Evolutionary conservation across 1,140 invertebrate species (phyloP), one percentile per base, ranked within the genome.

Genomic region (Sweltsa coloradensis): DNA sequence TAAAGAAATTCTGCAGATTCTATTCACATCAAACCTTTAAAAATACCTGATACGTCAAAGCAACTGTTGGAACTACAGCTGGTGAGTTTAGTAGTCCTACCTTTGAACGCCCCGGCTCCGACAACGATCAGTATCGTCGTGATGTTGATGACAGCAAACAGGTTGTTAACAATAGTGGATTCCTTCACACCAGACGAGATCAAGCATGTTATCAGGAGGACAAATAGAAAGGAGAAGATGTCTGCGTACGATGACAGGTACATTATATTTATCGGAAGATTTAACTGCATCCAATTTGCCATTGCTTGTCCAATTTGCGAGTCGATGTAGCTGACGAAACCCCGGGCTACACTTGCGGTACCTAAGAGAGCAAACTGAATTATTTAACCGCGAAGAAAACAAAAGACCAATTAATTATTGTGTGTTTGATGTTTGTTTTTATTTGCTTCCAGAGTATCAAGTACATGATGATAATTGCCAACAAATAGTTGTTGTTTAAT

Each of bases 311-410:
- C 74, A 37, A 81, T 70, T 1, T 96, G 62, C 9, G 81, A 77
- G 60, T 97, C 90, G 13, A 97, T 76, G 56, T 95, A 94, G 41
- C 81, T 83, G 58, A 87, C 89, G 58, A 92, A 78, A 18, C 89
- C 92, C 58, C 88, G 77, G 2, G 90, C 91, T n/a, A 95, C 88
- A 53, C 88, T 89, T 4, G 92, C 90, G 0, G 85, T 84, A 51
- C 81, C 83, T 85, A 52, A 3, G 59, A 58, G 45, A 45, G 23
- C 22, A n/a, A n/a, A n/a, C n/a, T n/a, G n/a, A n/a, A n/a, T n/a
- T n/a, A n/a, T n/a, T n/a, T n/a, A n/a, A n/a, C n/a, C n/a, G n/a
- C n/a, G n/a, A n/a, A n/a, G n/a, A n/a, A n/a, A n/a, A n/a, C n/a
- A n/a, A n/a, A n/a, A n/a, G n/a, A n/a, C n/a, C n/a, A n/a, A n/a